Conservation (phyloP, 2,797 vertebrate genomes). For the Oceanodroma leucorhoa region DNA sequence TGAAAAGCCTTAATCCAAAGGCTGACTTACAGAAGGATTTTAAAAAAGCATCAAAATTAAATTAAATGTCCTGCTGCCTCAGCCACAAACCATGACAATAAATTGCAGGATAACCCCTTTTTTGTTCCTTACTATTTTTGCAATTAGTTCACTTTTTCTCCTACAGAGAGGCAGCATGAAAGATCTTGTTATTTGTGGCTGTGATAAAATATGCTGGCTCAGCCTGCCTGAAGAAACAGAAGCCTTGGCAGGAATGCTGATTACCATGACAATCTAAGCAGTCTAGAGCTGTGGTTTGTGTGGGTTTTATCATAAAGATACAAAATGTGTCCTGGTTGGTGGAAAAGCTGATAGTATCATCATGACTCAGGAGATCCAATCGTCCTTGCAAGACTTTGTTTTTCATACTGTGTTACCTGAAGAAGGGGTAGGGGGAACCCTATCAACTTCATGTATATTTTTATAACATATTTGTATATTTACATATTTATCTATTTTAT, state of each 20-base stretch:
- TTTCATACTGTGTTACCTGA: background rate
- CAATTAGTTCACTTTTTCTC: slow-evolving; percentile 24
- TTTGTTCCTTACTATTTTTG: slow-evolving; percentile 13
- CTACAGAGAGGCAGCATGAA: slow-evolving; percentile 23
- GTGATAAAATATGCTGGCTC: slow-evolving; percentile 53
- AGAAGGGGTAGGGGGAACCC: background rate
- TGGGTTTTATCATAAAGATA: slow-evolving; percentile 9
- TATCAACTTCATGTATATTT: background rate
- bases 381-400: background rate
- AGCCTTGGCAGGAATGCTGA: slow-evolving; percentile 51
- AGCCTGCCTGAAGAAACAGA: slow-evolving; percentile 50
- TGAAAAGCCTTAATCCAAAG: background rate
- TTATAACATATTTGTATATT: background rate
- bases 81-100: background rate
- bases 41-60: background rate
- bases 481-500: background rate
- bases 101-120: background rate
- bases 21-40: background rate
- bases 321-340: background rate
- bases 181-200: slow-evolving; percentile 44
- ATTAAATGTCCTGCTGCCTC: background rate
- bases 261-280: slow-evolving; percentile 50
- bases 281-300: background rate
- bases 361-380: background rate
- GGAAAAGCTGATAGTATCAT: slow-evolving; percentile 1